These are phyloP conservation scores for Criorhina ranunculi DNA, from an alignment of 2,888 invertebrate genomes.

Conservation along the genomic window DNA sequence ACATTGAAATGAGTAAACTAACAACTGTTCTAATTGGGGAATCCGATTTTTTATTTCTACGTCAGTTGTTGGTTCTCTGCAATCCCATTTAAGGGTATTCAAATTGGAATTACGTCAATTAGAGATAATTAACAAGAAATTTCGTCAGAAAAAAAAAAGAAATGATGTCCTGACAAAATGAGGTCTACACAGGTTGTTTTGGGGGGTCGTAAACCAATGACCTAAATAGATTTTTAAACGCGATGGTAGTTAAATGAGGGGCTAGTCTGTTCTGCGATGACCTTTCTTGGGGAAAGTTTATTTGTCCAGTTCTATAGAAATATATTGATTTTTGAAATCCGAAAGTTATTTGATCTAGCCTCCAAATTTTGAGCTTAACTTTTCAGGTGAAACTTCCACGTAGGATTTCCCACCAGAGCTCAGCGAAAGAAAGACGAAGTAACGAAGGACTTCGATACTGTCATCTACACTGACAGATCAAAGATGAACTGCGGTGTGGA, in stretches of 20 bases:
- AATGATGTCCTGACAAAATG: slow-evolving; percentile 10
- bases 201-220: slow-evolving; percentile 7
- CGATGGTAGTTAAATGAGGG: slow-evolving; percentile 1
- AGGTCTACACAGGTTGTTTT: neutral
- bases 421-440: too few relatives aligned
- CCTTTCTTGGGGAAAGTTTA: too few relatives aligned
- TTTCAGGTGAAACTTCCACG: too few relatives aligned
- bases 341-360: too few relatives aligned
- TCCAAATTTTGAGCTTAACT: too few relatives aligned
- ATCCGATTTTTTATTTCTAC: neutral
- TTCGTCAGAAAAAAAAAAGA: neutral
- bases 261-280: neutral
- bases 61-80: neutral
- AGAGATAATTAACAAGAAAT: slow-evolving; percentile 7
- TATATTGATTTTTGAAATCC: too few relatives aligned
- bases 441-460: too few relatives aligned
- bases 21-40: slow-evolving; percentile 17
- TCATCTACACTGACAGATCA: too few relatives aligned
- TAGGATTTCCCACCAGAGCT: too few relatives aligned
- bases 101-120: slow-evolving; percentile 39
- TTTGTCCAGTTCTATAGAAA: too few relatives aligned
- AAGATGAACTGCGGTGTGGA: too few relatives aligned
- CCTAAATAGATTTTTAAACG: neutral
- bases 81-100: slow-evolving; percentile 15
- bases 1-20: slow-evolving; percentile 7